Evolutionary conservation across 2,888 invertebrate species (phyloP).

Genomic region (Belgica antarctica): DNA sequence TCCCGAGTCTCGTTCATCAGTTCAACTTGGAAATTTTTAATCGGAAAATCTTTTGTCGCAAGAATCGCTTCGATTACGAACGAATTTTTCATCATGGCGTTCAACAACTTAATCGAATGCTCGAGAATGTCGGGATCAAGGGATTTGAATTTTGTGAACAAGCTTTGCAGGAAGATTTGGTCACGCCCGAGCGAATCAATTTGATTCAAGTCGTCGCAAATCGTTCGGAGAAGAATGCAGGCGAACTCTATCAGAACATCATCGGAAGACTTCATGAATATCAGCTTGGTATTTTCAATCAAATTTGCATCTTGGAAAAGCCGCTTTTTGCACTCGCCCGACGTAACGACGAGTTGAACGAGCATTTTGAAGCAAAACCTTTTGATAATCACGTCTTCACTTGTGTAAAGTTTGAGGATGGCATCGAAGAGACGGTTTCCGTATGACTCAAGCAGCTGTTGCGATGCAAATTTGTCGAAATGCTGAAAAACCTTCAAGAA

Average conservation of each 20-base stretch:
- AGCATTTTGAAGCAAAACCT: conserved; percentile 26
- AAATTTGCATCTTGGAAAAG: background rate
- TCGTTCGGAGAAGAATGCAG: conserved; percentile 19
- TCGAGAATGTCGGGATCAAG: conserved; percentile 23
- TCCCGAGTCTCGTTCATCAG: conserved; percentile 8
- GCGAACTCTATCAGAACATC: conserved; percentile 31
- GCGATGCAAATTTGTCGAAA: conserved; percentile 31
- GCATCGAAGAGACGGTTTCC: conserved; percentile 14
- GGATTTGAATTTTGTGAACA: conserved; percentile 18
- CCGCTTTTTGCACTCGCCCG: background rate
- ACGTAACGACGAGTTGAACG: conserved; percentile 11
- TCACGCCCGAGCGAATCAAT: conserved; percentile 10
- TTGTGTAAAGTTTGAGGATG: conserved; percentile 6
- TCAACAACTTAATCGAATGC: conserved; percentile 22
- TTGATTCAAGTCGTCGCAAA: conserved; percentile 8
- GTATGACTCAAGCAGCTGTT: background rate
- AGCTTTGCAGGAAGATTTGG: background rate
- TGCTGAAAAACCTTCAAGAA: conserved; percentile 8
- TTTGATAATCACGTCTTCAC: conserved; percentile 18
- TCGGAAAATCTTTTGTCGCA: conserved; percentile 14
- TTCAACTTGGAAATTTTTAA: conserved; percentile 31
- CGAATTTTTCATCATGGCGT: conserved; percentile 22
- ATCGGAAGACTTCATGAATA: conserved; percentile 25
- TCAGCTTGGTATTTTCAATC: conserved; percentile 23
- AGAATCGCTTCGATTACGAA: conserved; percentile 18